Base-by-base conservation (phyloP, 1,140 invertebrate genomes). In the Tyrophagus putrescentiae region DNA sequence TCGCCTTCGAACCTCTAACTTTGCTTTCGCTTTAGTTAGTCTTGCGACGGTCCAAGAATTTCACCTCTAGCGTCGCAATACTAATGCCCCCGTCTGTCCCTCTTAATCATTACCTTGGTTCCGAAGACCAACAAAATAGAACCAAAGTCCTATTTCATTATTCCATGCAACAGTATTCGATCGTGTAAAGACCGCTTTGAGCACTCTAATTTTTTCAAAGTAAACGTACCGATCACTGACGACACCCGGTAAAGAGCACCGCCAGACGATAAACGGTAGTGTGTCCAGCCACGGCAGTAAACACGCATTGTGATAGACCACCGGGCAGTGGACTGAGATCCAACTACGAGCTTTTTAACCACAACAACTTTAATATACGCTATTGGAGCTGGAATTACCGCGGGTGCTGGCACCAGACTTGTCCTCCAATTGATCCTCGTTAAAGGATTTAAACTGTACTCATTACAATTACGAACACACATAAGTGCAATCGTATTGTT, bases 321-420 rank as follows among this genome's bases (percentile, higher is more conserved):
- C 18, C 44, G 25, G n/a, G n/a, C n/a, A n/a, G n/a, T n/a, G n/a
- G n/a, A n/a, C 65, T 57, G 59, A 72, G 56, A 67, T 72, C 60
- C 69, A 72, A 71, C 71, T 73, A 73, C 71, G 71, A 72, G 67
- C 69, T 72, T 71, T 73, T 71, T 72, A 72, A 72, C 70, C 70
- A 65, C 70, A 72, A 62, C 70, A 72, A 83, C 79, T 80, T 83
- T 82, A 83, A 82, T 85, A 84, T 85, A 84, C 80, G 82, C 82
- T 84, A 82, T 82, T 83, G 82, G 81, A 85, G 84, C 82, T 84
- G 82, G 83, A 85, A 83, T 87, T 85, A 85, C 84, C 83, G 84
- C 84, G 75, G 73, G 71, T 76, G 70, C 71, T 72, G 71, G 71
- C 71, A 72, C 68, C 82, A 84, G 83, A 87, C 84, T 87, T 87